A percentile compares a stretch with the other conserved stretches of the same genome.
Evolutionary conservation across 1,140 invertebrate species (phyloP).

Genomic region (Drosophila melanica): DNA sequence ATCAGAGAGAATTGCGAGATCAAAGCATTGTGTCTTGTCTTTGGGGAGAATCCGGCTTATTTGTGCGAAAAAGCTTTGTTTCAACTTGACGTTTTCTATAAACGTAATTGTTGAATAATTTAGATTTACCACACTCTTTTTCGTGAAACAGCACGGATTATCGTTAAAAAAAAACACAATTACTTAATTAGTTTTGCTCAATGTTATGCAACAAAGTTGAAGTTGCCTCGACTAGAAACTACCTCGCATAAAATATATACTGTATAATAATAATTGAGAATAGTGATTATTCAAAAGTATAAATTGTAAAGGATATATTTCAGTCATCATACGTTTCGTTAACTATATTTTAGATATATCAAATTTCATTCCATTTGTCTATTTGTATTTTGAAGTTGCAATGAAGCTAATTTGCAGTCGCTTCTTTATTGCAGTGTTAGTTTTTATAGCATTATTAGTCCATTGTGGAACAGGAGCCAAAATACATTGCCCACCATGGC

Average conservation of each 20-base stretch:
- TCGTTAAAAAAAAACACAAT: background rate
- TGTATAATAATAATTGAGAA: too few species aligned
- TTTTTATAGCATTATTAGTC: background rate
- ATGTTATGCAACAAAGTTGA: background rate
- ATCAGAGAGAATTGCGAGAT: slow-evolving; percentile 20
- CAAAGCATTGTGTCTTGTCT: slow-evolving; percentile 30
- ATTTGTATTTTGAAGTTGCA: background rate
- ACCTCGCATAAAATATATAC: background rate
- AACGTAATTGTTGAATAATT: too few species aligned
- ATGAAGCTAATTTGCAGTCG: background rate
- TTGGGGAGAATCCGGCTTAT: background rate
- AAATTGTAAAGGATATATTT: background rate
- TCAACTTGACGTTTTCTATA: too few species aligned
- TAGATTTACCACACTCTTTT: too few species aligned
- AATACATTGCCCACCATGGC: slow-evolving; percentile 35
- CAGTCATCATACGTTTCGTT: background rate
- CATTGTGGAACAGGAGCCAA: background rate
- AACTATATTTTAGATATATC: background rate
- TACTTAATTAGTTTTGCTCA: background rate
- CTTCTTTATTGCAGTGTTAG: background rate
- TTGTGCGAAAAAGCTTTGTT: background rate
- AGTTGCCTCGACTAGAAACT: background rate
- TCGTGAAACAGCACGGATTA: too few species aligned
- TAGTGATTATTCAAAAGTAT: too few species aligned
- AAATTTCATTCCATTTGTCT: background rate